Conservation (phyloP, 1,140 invertebrate species). For the Heliconius eleuchia region DNA sequence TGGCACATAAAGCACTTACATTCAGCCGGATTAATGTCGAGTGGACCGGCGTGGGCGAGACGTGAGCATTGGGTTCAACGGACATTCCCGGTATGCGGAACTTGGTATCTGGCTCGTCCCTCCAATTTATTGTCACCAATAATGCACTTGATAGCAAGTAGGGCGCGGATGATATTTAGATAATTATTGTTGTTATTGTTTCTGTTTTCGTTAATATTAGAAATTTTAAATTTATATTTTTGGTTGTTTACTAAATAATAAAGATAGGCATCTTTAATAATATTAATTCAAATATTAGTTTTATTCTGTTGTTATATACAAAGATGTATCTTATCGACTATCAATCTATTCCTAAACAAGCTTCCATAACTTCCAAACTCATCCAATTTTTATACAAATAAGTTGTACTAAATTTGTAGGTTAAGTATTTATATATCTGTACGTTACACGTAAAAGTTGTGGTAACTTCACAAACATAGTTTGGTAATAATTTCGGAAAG, state of each 20-base stretch:
- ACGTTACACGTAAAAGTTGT: not conserved
- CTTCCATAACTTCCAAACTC: not conserved
- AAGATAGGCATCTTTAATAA: too few relatives aligned
- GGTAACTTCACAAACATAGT: slow-evolving; percentile 9
- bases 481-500: slow-evolving; percentile 25
- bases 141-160: slow-evolving; percentile 30
- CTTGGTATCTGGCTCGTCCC: slow-evolving; percentile 38
- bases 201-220: not conserved
- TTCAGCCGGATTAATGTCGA: slow-evolving; percentile 31
- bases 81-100: slow-evolving; percentile 68
- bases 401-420: not conserved
- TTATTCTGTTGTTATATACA: not conserved
- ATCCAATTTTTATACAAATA: not conserved
- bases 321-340: not conserved
- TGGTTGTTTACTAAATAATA: too few relatives aligned
- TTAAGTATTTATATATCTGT: not conserved
- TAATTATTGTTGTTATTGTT: not conserved
- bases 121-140: slow-evolving; percentile 31
- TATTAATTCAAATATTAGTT: not conserved
- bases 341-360: not conserved
- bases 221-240: not conserved
- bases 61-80: slow-evolving; percentile 57
- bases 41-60: slow-evolving; percentile 51
- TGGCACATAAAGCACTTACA: too few relatives aligned
- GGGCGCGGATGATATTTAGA: slow-evolving; percentile 25